A percentile compares a stretch with the other conserved stretches of the same genome.
Evolutionary conservation across 2,888 invertebrate genomes (phyloP).

Genomic region (Acronicta alni): DNA sequence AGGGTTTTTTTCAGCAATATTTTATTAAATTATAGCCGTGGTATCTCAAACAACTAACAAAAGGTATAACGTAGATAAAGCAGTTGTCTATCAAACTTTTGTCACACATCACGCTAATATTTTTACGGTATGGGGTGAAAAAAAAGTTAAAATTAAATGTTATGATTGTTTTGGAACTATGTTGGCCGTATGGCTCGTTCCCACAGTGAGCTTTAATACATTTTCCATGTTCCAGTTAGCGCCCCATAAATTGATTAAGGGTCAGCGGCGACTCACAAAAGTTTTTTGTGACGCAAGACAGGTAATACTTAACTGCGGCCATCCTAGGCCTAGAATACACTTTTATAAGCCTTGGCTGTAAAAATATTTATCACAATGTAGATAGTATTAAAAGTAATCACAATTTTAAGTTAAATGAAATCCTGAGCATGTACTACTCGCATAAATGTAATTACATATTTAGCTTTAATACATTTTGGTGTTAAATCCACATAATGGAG

Average conservation of each 20-base stretch:
- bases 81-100: conserved; percentile 29
- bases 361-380: conserved; percentile 24
- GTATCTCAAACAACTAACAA: conserved; percentile 13
- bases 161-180: conserved; percentile 68
- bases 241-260: conserved; percentile 89
- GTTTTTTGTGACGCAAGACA: conserved; percentile 81
- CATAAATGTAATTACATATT: too few species aligned
- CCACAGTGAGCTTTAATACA: conserved; percentile 87
- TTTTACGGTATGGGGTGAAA: conserved; percentile 39
- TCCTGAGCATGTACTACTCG: not conserved
- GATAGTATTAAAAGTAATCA: conserved; percentile 7
- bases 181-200: conserved; percentile 81
- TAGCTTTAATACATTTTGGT: conserved; percentile 36
- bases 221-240: conserved; percentile 89
- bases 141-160: conserved; percentile 60
- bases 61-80: conserved; percentile 12
- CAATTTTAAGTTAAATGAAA: conserved; percentile 17
- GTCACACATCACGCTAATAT: conserved; percentile 13
- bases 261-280: conserved; percentile 82
- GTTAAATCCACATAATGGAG: conserved; percentile 62
- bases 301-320: conserved; percentile 71
- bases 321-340: conserved; percentile 61
- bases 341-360: conserved; percentile 47
- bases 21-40: conserved; percentile 14
- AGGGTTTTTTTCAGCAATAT: conserved; percentile 51